Evolutionary conservation across 2,797 vertebrate genomes (phyloP).

Genomic region (Uromys caudimaculatus): DNA sequence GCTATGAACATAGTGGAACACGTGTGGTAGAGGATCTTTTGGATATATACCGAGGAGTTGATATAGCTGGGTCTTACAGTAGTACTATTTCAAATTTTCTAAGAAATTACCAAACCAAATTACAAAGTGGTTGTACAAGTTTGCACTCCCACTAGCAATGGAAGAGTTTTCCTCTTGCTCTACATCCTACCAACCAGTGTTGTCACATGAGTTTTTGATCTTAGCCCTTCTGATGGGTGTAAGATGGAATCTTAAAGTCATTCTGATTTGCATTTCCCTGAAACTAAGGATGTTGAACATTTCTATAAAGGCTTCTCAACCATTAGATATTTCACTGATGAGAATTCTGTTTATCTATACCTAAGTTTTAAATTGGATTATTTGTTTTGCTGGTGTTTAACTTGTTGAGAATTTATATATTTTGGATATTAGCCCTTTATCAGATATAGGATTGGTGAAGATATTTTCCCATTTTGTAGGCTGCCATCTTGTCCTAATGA

Average conservation of each 20-base stretch:
- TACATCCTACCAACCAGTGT: not conserved
- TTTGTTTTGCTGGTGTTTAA: not conserved
- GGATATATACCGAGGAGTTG: not conserved
- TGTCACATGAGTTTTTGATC: not conserved
- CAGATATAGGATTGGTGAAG: not conserved
- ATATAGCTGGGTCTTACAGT: not conserved
- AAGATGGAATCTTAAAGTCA: not conserved
- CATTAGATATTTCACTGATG: not conserved
- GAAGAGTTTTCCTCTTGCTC: not conserved
- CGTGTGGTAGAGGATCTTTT: not conserved
- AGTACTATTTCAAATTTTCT: not conserved
- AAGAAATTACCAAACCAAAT: not conserved
- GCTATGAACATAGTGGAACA: not conserved
- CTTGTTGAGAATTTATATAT: not conserved
- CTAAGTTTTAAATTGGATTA: not conserved
- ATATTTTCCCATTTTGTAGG: not conserved
- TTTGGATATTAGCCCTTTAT: not conserved
- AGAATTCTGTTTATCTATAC: not conserved
- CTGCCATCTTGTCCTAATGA: not conserved
- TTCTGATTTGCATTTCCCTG: not conserved
- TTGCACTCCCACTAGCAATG: not conserved
- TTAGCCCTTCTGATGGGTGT: not conserved
- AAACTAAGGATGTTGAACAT: not conserved
- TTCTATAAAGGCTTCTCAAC: not conserved
- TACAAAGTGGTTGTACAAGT: not conserved